Conservation (phyloP, 2,888 invertebrate genomes). For the Antitype chi region DNA sequence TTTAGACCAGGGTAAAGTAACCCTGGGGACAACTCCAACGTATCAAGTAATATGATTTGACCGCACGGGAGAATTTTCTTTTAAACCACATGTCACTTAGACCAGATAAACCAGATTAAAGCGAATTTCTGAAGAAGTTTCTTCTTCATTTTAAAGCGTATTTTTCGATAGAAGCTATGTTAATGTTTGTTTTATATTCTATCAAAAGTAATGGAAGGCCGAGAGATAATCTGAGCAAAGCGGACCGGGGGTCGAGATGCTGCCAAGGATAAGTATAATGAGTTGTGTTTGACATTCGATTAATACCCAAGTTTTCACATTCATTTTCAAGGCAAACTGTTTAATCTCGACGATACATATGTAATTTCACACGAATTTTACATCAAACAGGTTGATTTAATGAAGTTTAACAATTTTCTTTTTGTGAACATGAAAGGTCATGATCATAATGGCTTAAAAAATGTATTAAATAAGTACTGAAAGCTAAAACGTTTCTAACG, state of each 20-base stretch:
- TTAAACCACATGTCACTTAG: constrained; percentile 32
- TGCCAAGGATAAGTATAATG: constrained; percentile 24
- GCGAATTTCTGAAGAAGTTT: not conserved
- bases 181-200: constrained; percentile 42
- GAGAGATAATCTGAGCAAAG: constrained; percentile 37
- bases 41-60: constrained; percentile 56
- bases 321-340: constrained; percentile 5
- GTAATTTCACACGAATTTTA: constrained; percentile 12
- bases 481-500: constrained; percentile 5
- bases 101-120: constrained; percentile 38
- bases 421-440: constrained; percentile 10
- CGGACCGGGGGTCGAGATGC: constrained; percentile 30
- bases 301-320: constrained; percentile 15
- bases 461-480: constrained; percentile 5
- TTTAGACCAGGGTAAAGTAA: constrained; percentile 35
- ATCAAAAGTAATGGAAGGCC: constrained; percentile 36
- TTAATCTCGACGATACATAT: not conserved
- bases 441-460: constrained; percentile 10
- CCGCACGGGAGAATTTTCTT: constrained; percentile 14
- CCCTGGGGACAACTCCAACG: constrained; percentile 27
- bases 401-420: not conserved
- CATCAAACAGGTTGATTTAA: constrained; percentile 7
- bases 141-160: constrained; percentile 8
- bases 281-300: constrained; percentile 46
- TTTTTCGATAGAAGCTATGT: constrained; percentile 23